Percentiles rank a stretch among this genome's conserved stretches.
Conservation (phyloP, 2,888 invertebrate genomes). For the Muscina levida region DNA sequence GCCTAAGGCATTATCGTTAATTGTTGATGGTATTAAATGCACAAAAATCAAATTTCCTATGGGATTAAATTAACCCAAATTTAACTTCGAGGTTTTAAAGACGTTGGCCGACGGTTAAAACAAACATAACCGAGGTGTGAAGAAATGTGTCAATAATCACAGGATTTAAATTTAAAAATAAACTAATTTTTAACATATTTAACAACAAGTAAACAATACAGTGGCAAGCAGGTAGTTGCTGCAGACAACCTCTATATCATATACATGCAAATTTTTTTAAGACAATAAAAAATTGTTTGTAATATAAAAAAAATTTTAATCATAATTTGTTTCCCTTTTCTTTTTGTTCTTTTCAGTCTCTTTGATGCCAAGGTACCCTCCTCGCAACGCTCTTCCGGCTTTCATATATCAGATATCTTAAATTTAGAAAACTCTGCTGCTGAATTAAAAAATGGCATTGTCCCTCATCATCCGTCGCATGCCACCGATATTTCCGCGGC, state of each 20-base stretch:
- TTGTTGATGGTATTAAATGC: conserved; percentile 75
- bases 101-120: conserved; percentile 33
- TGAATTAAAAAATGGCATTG: conserved; percentile 76
- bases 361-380: conserved; percentile 83
- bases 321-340: no score
- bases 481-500: conserved; percentile 44
- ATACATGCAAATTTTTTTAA: no score
- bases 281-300: no score
- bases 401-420: conserved; percentile 95
- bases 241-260: no score
- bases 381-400: conserved; percentile 89
- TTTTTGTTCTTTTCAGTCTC: conserved; percentile 84
- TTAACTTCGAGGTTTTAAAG: conserved; percentile 48
- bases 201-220: conserved; percentile 18
- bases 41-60: conserved; percentile 71
- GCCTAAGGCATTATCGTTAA: conserved; percentile 68
- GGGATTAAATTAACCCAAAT: conserved; percentile 43
- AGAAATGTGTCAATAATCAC: conserved; percentile 75
- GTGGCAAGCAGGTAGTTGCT: no score
- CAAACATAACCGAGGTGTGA: conserved; percentile 3
- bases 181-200: conserved; percentile 51
- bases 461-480: conserved; percentile 50
- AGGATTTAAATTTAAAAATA: conserved; percentile 67
- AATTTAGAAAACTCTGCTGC: conserved; percentile 88
- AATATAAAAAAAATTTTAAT: no score